Evolutionary conservation across 2,888 invertebrate species (phyloP), one percentile per base, ranked within the genome.

Genomic region (Meteorus cinctellus): DNA sequence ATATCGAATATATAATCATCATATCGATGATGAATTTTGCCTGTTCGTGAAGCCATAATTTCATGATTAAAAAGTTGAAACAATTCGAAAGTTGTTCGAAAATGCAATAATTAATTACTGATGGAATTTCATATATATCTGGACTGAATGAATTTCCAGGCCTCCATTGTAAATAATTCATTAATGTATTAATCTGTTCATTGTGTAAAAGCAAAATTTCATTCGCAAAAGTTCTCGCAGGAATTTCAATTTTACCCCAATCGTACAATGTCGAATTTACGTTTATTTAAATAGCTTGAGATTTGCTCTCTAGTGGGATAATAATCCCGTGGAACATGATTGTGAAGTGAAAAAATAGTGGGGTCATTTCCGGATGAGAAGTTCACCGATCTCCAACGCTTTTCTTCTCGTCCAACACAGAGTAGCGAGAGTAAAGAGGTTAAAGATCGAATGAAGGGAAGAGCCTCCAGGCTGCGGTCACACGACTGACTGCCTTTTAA

Each of bases 401-500:
- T 27, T 71, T 71, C 24, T 72, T 14, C 24, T 63, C 48, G 63
- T 41, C 74, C 51, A 72, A 77, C 76, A 76, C n/a, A 75, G 76
- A 71, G 27, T 63, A 24, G 45, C 27, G 34, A 51, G 75, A 41
- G 36, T 62, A 24, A 14, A 48, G 68, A 63, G 72, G 71, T 74
- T 72, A 72, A 75, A 77, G 75, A 75, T 78, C 73, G 68, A 76
- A 80, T 70, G 41, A 72, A 67, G 74, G 69, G 72, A 79, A 70
- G 77, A 72, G 76, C 75, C 77, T 74, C 77, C 59, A 70, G 76
- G 75, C 76, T 76, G 77, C 66, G 74, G 77, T 76, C 77, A 79
- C 69, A 81, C 79, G 79, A 77, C 76, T 75, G 77, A 80, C 75
- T 81, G 81, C 60, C 77, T 80, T 80, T 81, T 81, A 81, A 81